phyloP scores from a whole-genome alignment of 2,888 invertebrate genomes.

The Nudaria mundana region DNA sequence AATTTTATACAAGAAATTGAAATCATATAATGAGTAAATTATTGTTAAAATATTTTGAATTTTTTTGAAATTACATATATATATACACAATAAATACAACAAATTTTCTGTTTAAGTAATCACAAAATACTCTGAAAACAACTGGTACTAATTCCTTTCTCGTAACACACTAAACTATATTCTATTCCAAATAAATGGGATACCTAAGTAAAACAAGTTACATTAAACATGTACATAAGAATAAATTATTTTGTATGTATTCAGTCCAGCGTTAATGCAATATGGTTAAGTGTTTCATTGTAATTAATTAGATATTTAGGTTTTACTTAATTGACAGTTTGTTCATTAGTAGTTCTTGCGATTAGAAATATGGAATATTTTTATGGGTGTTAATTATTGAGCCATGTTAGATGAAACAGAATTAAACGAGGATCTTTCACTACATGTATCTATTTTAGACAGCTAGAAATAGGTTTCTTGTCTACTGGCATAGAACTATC shows the following conservation, averaged over 20 bases:
- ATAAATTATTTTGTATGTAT: constrained; percentile 33
- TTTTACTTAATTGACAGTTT: constrained; percentile 4
- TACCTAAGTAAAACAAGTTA: constrained; percentile 4
- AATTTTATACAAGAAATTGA: too few species aligned
- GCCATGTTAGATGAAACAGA: too few species aligned
- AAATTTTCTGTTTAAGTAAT: too few species aligned
- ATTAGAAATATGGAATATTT: not conserved
- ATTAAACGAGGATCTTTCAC: too few species aligned
- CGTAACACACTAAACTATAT: not conserved
- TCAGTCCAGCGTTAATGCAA: constrained; percentile 23
- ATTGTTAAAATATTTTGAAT: too few species aligned
- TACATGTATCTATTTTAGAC: too few species aligned
- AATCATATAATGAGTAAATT: too few species aligned
- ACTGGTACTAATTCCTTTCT: not conserved
- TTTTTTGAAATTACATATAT: too few species aligned
- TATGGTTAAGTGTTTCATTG: constrained; percentile 20
- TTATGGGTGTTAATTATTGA: not conserved
- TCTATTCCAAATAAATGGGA: not conserved
- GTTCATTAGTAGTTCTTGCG: not conserved
- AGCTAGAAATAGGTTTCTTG: too few species aligned
- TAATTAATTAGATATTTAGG: constrained; percentile 24
- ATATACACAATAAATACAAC: too few species aligned
- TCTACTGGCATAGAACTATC: too few species aligned
- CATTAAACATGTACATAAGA: constrained; percentile 14
- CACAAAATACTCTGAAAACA: too few species aligned